Base-by-base conservation (phyloP, 2,888 invertebrate species). In the Noctua janthe region DNA sequence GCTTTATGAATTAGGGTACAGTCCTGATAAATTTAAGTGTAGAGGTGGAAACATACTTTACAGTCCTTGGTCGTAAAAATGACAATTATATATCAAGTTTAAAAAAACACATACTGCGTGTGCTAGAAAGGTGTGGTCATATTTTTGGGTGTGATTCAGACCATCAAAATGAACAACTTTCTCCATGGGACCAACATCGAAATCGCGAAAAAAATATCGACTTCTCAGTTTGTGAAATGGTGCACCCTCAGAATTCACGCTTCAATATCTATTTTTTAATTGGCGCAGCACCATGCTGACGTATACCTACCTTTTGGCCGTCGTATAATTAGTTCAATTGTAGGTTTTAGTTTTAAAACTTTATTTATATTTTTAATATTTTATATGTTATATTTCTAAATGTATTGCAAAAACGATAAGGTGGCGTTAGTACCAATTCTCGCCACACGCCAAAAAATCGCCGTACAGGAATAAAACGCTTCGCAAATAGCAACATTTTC, bases 1-100 rank as follows among this genome's bases (percentile, higher is more conserved):
- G 80, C 83, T 39, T 83, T 81, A 87, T 82, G 80, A 84, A 88
- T 89, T 74, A 78, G 77, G 90, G 74, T 85, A 67, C 69, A 49
- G 54, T 51, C 29, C 47, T 64, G 81, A 74, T 76, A 78, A 76
- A 47, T 82, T 81, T 81, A 64, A 78, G 20, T 64, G 29, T 70
- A 74, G 72, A 56, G 62, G 59, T 81, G 6, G n/a, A 66, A 70
- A 1, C 62, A 73, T 67, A 70, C 35, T 39, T n/a, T 81, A 15
- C 20, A 69, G 29, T 67, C 20, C 11, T 4, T 59, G 39, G 29
- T 23, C n/a, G 2, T 62, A 54, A 70, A 76, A 83, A 15, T 17
- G 2, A 66, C 15, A 23, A 8, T 47, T 13, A 8, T 13, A 8
- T 8, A 47, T n/a, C n/a, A n/a, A n/a, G 15, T 3, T 69, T 0